These are phyloP conservation scores for Calliphora vomitoria DNA, from an alignment of 2,888 invertebrate genomes.

Conservation along the genomic window DNA sequence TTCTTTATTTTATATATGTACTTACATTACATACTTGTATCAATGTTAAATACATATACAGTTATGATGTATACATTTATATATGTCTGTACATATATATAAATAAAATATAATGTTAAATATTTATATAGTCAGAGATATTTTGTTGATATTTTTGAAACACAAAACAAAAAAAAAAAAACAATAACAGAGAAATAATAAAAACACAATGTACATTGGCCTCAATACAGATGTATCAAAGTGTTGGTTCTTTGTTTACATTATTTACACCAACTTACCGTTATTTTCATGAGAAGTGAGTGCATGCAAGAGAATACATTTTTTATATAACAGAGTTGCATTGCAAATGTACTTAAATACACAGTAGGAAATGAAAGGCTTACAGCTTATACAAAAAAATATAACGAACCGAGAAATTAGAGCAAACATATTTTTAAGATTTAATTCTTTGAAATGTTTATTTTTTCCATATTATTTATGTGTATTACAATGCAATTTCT, in stretches of 20 bases:
- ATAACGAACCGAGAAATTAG: no score
- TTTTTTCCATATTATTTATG: not conserved
- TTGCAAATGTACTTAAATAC: not conserved
- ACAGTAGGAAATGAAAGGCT: no score
- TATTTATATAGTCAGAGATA: slow-evolving; percentile 37
- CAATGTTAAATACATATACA: not conserved
- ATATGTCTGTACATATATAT: no score
- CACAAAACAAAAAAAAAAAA: slow-evolving; percentile 1
- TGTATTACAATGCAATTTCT: slow-evolving; percentile 2
- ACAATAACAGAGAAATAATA: slow-evolving; percentile 3
- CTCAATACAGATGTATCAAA: slow-evolving; percentile 29
- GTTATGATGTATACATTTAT: not conserved
- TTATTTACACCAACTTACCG: not conserved
- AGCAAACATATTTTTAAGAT: not conserved
- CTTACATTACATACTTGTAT: not conserved
- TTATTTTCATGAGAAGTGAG: not conserved
- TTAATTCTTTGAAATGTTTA: not conserved
- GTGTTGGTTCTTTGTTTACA: slow-evolving; percentile 18
- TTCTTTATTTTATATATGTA: not conserved
- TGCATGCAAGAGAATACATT: not conserved
- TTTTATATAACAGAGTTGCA: not conserved
- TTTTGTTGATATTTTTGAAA: slow-evolving; percentile 24
- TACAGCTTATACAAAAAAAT: no score
- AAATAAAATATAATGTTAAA: not conserved
- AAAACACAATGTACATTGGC: slow-evolving; percentile 7